These are phyloP conservation scores for Tupaia tana DNA, from an alignment of 2,113 vertebrate species.

Conservation along the genomic window DNA sequence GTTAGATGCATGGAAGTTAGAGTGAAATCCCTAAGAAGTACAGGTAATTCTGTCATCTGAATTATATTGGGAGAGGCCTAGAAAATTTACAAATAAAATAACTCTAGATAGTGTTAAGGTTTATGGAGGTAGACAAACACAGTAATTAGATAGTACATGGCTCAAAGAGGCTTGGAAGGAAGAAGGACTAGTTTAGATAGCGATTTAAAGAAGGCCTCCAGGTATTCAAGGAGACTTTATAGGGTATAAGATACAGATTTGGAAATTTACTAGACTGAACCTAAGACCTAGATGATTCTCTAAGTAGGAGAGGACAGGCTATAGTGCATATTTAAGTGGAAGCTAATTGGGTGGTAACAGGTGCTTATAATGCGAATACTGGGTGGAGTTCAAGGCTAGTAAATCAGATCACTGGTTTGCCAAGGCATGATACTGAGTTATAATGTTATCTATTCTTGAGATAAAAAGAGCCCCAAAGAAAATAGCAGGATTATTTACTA, in stretches of 20 bases:
- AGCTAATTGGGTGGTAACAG: neutral
- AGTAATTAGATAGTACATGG: neutral
- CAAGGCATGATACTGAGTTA: neutral
- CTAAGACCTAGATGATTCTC: neutral
- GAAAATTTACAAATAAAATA: neutral
- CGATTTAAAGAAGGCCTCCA: neutral
- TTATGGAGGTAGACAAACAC: neutral
- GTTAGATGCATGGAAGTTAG: neutral
- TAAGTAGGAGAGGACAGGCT: neutral
- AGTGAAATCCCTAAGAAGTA: neutral
- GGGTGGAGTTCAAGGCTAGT: neutral
- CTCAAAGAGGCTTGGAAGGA: neutral
- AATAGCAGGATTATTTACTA: neutral
- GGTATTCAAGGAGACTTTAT: neutral
- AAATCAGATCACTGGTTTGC: neutral
- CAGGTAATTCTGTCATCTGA: neutral
- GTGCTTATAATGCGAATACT: neutral
- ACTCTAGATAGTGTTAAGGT: neutral
- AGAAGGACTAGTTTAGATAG: neutral
- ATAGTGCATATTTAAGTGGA: neutral
- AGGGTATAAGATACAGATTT: neutral
- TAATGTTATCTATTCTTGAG: neutral
- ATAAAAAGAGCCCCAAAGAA: neutral
- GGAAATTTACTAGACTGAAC: neutral
- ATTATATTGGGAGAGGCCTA: neutral